Percentiles rank a stretch among this genome's conserved stretches.
phyloP scores from a whole-genome alignment of 2,113 vertebrate species.

The Scophthalmus maximus region DNA sequence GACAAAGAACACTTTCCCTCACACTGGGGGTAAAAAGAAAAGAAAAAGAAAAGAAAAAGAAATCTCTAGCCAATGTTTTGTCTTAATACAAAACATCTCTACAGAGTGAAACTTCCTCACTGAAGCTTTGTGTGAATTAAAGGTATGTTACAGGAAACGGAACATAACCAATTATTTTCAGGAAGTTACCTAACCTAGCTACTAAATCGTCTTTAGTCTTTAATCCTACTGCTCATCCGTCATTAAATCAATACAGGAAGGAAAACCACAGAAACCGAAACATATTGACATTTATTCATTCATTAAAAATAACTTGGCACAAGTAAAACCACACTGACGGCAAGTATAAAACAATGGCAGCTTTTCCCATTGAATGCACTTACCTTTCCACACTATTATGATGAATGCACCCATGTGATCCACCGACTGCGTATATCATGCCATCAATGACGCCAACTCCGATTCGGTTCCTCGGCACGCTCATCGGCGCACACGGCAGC shows the following conservation, averaged over 20 bases:
- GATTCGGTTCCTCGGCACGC: constrained; percentile 91
- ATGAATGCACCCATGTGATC: constrained; percentile 93
- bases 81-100: too few relatives aligned
- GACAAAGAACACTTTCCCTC: neutral
- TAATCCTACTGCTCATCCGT: neutral
- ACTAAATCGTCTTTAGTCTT: neutral
- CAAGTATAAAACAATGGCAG: neutral
- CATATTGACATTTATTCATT: neutral
- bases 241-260: neutral
- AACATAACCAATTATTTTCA: constrained; percentile 27
- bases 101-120: constrained; percentile 16
- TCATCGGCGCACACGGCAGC: constrained; percentile 92
- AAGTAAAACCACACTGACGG: neutral
- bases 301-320: neutral
- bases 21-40: too few relatives aligned
- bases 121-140: neutral
- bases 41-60: neutral
- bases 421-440: constrained; percentile 92
- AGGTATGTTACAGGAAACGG: constrained; percentile 34
- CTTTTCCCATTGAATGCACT: constrained; percentile 35
- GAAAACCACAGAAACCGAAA: neutral
- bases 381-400: constrained; percentile 93
- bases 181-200: constrained; percentile 30
- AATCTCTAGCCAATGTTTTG: neutral
- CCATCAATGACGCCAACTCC: constrained; percentile 94